These are phyloP conservation scores for Nycticryphes semicollaris DNA, from an alignment of 2,113 vertebrate species.

Conservation along the genomic window DNA sequence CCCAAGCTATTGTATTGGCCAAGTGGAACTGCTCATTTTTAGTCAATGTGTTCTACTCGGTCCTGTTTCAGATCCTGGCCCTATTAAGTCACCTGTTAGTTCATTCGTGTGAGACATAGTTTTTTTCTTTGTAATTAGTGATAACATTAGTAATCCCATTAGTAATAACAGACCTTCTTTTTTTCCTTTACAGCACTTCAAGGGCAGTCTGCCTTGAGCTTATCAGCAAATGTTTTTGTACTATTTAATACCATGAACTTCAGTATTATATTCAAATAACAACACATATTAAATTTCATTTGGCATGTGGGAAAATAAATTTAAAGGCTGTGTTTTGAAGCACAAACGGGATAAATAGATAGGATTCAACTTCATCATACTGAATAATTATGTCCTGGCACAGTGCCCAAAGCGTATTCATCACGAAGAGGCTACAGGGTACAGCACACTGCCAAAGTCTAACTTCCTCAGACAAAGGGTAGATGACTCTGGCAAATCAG, in stretches of 20 bases:
- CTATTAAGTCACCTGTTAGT: background rate
- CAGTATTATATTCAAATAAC: background rate
- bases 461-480: background rate
- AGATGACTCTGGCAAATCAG: background rate
- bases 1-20: background rate
- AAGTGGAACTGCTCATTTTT: background rate
- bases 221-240: background rate
- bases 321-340: background rate
- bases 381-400: slow-evolving; percentile 9
- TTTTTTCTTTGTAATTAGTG: background rate
- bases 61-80: background rate
- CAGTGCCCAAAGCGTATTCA: background rate
- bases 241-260: background rate
- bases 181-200: background rate
- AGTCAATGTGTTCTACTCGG: background rate
- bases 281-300: slow-evolving; percentile 1
- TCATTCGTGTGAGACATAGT: background rate
- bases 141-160: background rate
- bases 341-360: slow-evolving; percentile 33
- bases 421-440: background rate
- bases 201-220: background rate
- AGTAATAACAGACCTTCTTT: background rate
- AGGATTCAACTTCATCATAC: background rate
- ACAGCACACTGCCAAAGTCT: background rate
- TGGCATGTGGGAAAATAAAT: slow-evolving; percentile 34